Evolutionary conservation across 2,888 invertebrate species (phyloP).

Genomic region (Podabrus alpinus): DNA sequence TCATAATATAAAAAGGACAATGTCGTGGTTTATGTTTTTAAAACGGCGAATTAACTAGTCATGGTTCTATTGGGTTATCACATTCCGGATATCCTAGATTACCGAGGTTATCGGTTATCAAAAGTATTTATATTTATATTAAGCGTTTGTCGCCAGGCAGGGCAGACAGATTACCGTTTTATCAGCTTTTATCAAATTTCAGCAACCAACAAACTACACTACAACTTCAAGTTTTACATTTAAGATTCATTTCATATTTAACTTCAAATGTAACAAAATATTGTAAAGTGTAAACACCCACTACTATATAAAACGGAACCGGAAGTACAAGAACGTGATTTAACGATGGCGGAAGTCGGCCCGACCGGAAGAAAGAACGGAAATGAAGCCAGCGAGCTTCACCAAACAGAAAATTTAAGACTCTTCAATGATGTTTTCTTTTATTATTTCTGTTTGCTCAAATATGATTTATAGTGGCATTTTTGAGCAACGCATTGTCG

Average conservation of each 20-base stretch:
- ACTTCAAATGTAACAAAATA: slow-evolving; percentile 10
- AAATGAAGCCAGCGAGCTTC: slow-evolving; percentile 29
- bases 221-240: not conserved
- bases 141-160: slow-evolving; percentile 12
- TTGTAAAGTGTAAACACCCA: slow-evolving; percentile 15
- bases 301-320: slow-evolving; percentile 26
- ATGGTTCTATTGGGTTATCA: slow-evolving; percentile 31
- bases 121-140: slow-evolving; percentile 13
- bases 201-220: not conserved
- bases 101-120: slow-evolving; percentile 25
- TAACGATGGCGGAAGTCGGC: slow-evolving; percentile 32
- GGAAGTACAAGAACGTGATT: slow-evolving; percentile 33
- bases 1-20: slow-evolving; percentile 8
- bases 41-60: slow-evolving; percentile 16
- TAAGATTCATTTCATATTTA: not conserved
- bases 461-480: not conserved
- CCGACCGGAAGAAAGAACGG: slow-evolving; percentile 31
- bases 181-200: not conserved
- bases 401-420: slow-evolving; percentile 28
- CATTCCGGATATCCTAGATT: slow-evolving; percentile 37
- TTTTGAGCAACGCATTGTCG: not conserved
- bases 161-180: not conserved
- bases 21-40: slow-evolving; percentile 21
- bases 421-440: slow-evolving; percentile 8
- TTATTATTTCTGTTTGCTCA: not conserved